phyloP scores from a whole-genome alignment of 1,140 invertebrate genomes.

The Musca domestica region DNA sequence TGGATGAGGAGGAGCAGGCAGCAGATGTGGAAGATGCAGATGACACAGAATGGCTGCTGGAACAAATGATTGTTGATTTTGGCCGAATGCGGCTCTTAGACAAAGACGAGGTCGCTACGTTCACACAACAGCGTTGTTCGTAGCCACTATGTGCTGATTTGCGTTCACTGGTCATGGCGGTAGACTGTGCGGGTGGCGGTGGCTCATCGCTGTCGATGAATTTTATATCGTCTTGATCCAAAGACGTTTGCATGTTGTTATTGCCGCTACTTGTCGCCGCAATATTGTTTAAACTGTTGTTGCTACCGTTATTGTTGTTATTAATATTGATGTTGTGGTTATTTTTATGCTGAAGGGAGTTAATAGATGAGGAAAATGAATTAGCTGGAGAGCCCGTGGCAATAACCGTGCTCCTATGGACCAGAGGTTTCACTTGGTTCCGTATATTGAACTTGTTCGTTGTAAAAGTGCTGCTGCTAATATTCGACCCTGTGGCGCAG shows the following conservation, averaged over 20 bases:
- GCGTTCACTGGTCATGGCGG: background rate
- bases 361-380: background rate
- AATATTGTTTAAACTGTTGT: conserved; percentile 5
- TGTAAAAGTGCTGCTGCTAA: background rate
- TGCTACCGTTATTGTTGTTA: conserved; percentile 26
- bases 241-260: conserved; percentile 26
- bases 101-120: background rate
- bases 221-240: conserved; percentile 44
- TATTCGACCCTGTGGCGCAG: background rate
- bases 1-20: background rate
- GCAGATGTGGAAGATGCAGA: background rate
- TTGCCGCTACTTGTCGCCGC: background rate
- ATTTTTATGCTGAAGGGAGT: too few relatives aligned
- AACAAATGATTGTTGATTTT: conserved; percentile 45
- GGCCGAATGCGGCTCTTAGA: conserved; percentile 31
- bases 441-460: background rate
- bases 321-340: conserved; percentile 22
- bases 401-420: background rate
- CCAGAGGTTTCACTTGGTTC: conserved; percentile 4
- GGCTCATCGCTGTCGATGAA: conserved; percentile 51
- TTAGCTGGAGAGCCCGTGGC: conserved; percentile 16
- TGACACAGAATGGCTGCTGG: conserved; percentile 23
- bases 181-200: conserved; percentile 20
- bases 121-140: conserved; percentile 20
- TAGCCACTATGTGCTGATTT: conserved; percentile 2